phyloP scores from a whole-genome alignment of 2,113 vertebrate species.

The Reinhardtius hippoglossoides region DNA sequence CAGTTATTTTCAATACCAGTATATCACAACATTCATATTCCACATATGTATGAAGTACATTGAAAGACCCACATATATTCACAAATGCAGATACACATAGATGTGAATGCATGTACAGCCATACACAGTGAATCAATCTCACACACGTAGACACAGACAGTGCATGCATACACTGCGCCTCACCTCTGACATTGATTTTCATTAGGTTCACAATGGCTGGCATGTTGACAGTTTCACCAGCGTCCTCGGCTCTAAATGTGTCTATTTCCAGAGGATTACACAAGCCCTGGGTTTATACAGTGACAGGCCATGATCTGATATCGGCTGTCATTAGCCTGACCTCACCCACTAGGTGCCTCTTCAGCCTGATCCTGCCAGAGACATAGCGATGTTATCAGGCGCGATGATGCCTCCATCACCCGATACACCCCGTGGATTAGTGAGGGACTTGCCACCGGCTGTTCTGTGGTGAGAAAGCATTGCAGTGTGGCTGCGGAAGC shows the following conservation, averaged over 20 bases:
- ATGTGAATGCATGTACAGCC: background rate
- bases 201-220: conserved; percentile 41
- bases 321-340: conserved; percentile 57
- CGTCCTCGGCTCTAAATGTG: conserved; percentile 40
- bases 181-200: conserved; percentile 47
- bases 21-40: too few relatives aligned
- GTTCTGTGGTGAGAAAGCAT: conserved; percentile 29
- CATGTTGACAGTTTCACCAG: conserved; percentile 49
- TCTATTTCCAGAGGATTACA: conserved; percentile 56
- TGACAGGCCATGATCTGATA: conserved; percentile 63
- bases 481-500: conserved; percentile 30
- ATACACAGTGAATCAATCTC: background rate
- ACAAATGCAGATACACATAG: background rate
- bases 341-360: conserved; percentile 61
- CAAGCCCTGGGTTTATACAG: conserved; percentile 42
- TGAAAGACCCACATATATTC: too few relatives aligned
- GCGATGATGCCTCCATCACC: conserved; percentile 55
- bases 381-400: conserved; percentile 63
- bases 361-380: conserved; percentile 55
- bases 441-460: conserved; percentile 39
- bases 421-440: conserved; percentile 65
- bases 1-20: background rate
- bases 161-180: background rate
- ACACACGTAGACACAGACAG: background rate
- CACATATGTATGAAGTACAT: too few relatives aligned